Conservation (phyloP, 1,140 invertebrate genomes). For the Formica selysi region DNA sequence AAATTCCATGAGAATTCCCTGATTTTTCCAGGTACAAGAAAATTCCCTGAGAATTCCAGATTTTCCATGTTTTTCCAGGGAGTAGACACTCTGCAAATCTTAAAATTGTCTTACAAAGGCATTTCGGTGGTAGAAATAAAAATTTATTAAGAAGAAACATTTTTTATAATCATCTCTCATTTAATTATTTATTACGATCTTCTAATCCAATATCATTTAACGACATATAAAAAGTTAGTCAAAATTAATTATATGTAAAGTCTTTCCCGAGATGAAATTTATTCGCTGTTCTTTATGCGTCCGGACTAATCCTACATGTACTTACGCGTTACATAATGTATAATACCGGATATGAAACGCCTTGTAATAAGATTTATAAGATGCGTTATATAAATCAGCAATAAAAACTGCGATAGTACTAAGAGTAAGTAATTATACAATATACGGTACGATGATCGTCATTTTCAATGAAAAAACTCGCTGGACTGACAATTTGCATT, state of each 20-base stretch:
- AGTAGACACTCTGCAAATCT: background rate
- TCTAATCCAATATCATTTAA: background rate
- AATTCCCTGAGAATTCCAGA: no score
- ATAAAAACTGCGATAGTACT: constrained; percentile 16
- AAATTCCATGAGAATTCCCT: no score
- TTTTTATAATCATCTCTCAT: background rate
- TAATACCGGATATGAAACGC: constrained; percentile 1
- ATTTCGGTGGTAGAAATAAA: background rate
- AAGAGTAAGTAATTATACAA: constrained; percentile 16
- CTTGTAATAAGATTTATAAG: constrained; percentile 15
- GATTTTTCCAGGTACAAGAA: no score
- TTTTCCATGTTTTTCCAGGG: no score
- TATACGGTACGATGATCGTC: background rate
- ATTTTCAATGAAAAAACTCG: background rate
- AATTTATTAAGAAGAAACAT: background rate
- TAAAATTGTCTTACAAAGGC: background rate
- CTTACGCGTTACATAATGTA: background rate
- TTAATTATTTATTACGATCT: background rate
- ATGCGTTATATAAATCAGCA: background rate
- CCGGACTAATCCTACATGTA: background rate
- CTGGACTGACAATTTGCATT: background rate
- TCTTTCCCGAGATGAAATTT: background rate
- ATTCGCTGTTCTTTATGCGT: constrained; percentile 2
- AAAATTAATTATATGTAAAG: background rate
- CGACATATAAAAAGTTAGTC: background rate